Evolutionary conservation across 2,888 invertebrate species (phyloP).

Genomic region (Chirona hameri): DNA sequence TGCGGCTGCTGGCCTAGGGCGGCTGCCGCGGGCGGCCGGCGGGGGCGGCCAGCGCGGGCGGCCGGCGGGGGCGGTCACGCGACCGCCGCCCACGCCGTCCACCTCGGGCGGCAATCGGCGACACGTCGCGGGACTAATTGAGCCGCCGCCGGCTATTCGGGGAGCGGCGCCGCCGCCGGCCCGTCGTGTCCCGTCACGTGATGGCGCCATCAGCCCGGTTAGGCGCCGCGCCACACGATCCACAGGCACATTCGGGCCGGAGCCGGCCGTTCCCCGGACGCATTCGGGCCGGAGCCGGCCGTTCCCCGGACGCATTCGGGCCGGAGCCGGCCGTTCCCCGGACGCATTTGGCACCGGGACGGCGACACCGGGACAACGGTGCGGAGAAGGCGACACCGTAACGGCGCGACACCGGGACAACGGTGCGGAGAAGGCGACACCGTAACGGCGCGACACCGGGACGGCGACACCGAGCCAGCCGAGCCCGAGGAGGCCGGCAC

Average conservation of each 20-base stretch:
- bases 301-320: not conserved
- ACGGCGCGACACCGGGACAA: no score
- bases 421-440: no score
- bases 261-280: not conserved
- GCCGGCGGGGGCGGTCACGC: not conserved
- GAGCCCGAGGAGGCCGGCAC: no score
- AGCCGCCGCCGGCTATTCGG: not conserved
- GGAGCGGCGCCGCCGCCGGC: not conserved
- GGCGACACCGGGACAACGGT: no score
- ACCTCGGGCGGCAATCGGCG: not conserved
- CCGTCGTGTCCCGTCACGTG: not conserved
- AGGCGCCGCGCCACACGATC: not conserved
- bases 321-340: not conserved
- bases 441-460: no score
- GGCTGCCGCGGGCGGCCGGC: no score
- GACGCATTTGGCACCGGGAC: not conserved
- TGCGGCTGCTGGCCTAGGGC: no score
- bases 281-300: not conserved
- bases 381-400: no score
- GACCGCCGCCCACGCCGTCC: not conserved
- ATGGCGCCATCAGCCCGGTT: not conserved
- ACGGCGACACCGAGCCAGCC: no score
- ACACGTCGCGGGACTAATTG: not conserved
- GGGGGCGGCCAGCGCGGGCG: no score
- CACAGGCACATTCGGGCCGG: not conserved